These are phyloP conservation scores for Zygaena filipendulae DNA, from an alignment of 2,888 invertebrate genomes.

Conservation along the genomic window DNA sequence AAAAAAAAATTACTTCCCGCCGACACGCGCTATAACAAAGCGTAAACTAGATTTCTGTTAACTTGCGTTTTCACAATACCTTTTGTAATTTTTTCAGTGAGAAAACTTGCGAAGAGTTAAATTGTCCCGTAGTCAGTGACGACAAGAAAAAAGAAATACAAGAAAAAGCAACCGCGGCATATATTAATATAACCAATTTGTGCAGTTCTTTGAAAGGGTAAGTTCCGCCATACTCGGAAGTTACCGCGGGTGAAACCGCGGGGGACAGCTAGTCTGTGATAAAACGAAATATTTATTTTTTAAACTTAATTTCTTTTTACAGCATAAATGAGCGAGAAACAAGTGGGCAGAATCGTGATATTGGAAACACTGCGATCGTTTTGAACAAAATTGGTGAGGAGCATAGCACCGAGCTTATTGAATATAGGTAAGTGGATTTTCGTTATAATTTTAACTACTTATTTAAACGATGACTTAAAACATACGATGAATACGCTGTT, in stretches of 20 bases:
- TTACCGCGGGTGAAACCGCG: no score
- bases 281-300: no score
- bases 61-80: no score
- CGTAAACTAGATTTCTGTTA: no score
- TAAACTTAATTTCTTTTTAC: constrained; percentile 13
- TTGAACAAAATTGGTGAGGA: constrained; percentile 20
- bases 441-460: no score
- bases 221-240: no score
- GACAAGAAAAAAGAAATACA: constrained; percentile 18
- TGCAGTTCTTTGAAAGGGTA: constrained; percentile 28
- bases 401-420: constrained; percentile 13
- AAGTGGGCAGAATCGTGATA: constrained; percentile 12
- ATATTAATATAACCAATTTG: constrained; percentile 20
- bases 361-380: constrained; percentile 19
- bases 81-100: constrained; percentile 26
- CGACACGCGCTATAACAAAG: no score
- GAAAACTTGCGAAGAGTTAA: constrained; percentile 15
- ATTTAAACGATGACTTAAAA: no score
- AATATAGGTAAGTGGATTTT: constrained; percentile 18
- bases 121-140: constrained; percentile 4
- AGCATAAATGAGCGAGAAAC: constrained; percentile 27
- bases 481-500: no score
- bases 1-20: no score
- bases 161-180: constrained; percentile 20
- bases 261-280: no score